Evolutionary conservation across 2,888 invertebrate species (phyloP).

Genomic region (Caenorhabditis sp.): DNA sequence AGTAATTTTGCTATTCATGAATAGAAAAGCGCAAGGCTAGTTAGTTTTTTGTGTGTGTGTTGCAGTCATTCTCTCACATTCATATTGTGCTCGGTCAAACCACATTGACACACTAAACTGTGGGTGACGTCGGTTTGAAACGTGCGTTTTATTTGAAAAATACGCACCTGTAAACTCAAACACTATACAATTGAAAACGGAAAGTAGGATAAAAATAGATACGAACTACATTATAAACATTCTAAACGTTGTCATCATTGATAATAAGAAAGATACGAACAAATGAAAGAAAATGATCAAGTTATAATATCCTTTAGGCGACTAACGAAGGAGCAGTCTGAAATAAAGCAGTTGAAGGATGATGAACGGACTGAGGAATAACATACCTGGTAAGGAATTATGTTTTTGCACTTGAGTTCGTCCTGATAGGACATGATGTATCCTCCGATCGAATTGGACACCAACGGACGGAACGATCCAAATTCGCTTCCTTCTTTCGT

Average conservation of each 20-base stretch:
- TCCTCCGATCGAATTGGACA: slow-evolving; percentile 68
- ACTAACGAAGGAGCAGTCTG: slow-evolving; percentile 60
- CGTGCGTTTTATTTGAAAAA: slow-evolving; percentile 50
- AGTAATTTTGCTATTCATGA: slow-evolving; percentile 34
- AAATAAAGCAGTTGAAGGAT: slow-evolving; percentile 4
- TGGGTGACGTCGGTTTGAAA: slow-evolving; percentile 35
- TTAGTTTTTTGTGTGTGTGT: neutral
- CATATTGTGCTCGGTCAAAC: slow-evolving; percentile 36
- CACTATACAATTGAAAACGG: slow-evolving; percentile 13
- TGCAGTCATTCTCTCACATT: slow-evolving; percentile 4
- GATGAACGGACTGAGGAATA: neutral
- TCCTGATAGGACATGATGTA: slow-evolving; percentile 69
- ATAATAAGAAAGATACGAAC: no score
- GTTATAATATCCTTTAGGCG: slow-evolving; percentile 14
- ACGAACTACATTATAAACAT: slow-evolving; percentile 30
- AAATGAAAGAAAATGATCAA: no score
- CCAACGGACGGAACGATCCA: slow-evolving; percentile 71
- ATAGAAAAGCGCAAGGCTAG: slow-evolving; percentile 21
- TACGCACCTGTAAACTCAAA: slow-evolving; percentile 47
- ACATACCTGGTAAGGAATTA: slow-evolving; percentile 72
- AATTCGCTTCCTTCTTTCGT: slow-evolving; percentile 62
- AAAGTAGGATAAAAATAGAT: slow-evolving; percentile 13
- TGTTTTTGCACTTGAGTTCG: slow-evolving; percentile 68
- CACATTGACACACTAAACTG: slow-evolving; percentile 19
- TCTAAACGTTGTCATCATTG: no score